Conservation (phyloP, 1,140 invertebrate genomes). For the Drosophila triauraria region DNA sequence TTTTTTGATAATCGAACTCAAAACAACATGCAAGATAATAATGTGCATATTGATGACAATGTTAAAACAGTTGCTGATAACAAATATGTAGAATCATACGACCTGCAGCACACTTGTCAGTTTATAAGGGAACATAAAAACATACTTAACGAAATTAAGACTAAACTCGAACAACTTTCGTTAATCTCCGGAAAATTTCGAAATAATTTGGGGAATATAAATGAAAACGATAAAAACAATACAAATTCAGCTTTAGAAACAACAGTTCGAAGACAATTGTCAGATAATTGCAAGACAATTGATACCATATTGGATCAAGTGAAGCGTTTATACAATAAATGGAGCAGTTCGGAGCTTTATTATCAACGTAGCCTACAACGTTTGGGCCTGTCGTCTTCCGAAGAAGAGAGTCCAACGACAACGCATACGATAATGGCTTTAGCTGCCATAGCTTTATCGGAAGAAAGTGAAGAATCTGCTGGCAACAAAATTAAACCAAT, state of each 20-base stretch:
- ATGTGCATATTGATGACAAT: background rate
- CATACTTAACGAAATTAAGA: slow-evolving; percentile 50
- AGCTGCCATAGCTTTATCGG: slow-evolving; percentile 67
- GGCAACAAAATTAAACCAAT: background rate
- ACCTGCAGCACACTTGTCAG: slow-evolving; percentile 32
- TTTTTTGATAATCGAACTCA: slow-evolving; percentile 7
- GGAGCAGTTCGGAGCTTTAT: slow-evolving; percentile 70
- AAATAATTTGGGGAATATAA: slow-evolving; percentile 23
- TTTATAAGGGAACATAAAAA: slow-evolving; percentile 67
- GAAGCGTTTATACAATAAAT: slow-evolving; percentile 56
- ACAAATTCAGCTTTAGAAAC: slow-evolving; percentile 34
- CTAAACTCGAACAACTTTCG: slow-evolving; percentile 52
- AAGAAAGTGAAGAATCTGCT: slow-evolving; percentile 32
- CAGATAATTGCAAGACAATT: slow-evolving; percentile 41
- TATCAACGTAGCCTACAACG: slow-evolving; percentile 65
- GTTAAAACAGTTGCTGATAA: background rate
- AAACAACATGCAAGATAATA: slow-evolving; percentile 9
- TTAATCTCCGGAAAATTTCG: slow-evolving; percentile 55
- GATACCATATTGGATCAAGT: slow-evolving; percentile 57
- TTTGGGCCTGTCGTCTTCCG: slow-evolving; percentile 40
- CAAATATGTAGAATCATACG: background rate
- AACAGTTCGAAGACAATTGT: slow-evolving; percentile 51
- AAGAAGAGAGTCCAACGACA: slow-evolving; percentile 13
- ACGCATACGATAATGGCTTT: slow-evolving; percentile 70
- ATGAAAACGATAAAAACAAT: background rate